Evolutionary conservation across 1,140 invertebrate species (phyloP).

Genomic region (Drosophila nasuta): DNA sequence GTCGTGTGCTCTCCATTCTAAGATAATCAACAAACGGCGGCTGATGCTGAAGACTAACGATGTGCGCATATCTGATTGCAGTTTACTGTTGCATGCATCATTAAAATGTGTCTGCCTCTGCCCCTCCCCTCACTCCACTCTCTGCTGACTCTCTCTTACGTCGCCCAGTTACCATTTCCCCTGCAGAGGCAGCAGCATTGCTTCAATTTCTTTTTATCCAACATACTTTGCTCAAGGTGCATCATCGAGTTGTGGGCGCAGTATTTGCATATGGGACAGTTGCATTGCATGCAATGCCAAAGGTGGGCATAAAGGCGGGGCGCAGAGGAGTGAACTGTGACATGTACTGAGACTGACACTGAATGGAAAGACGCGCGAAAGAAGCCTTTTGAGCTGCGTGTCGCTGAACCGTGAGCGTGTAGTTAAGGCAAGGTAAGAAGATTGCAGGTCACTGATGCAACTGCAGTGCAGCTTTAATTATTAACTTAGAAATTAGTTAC

Average conservation of each 20-base stretch:
- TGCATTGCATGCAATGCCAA: neutral
- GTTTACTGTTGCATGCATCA: constrained; percentile 83
- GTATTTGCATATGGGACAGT: constrained; percentile 71
- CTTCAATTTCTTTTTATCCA: constrained; percentile 77
- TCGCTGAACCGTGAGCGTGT: constrained; percentile 65
- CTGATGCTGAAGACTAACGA: constrained; percentile 83
- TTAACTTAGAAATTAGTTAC: constrained; percentile 3
- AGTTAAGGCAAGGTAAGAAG: neutral
- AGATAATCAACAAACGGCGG: constrained; percentile 82
- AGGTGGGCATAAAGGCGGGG: neutral
- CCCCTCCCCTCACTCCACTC: neutral
- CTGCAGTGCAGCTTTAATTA: constrained; percentile 10
- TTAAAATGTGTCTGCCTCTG: constrained; percentile 75
- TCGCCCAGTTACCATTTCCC: neutral
- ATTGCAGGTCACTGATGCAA: constrained; percentile 14
- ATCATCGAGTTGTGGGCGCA: constrained; percentile 48
- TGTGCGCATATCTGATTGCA: constrained; percentile 83
- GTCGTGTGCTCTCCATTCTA: constrained; percentile 70
- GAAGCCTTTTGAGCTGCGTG: constrained; percentile 60
- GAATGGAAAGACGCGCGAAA: constrained; percentile 64
- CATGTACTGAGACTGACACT: constrained; percentile 16
- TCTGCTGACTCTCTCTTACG: neutral
- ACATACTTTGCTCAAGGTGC: constrained; percentile 75
- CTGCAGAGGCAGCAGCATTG: constrained; percentile 29
- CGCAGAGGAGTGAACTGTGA: neutral